Percentiles rank a stretch among this genome's conserved stretches.
These are phyloP conservation scores for Pterocles orientalis DNA, from an alignment of 2,113 vertebrate genomes.

Conservation along the genomic window DNA sequence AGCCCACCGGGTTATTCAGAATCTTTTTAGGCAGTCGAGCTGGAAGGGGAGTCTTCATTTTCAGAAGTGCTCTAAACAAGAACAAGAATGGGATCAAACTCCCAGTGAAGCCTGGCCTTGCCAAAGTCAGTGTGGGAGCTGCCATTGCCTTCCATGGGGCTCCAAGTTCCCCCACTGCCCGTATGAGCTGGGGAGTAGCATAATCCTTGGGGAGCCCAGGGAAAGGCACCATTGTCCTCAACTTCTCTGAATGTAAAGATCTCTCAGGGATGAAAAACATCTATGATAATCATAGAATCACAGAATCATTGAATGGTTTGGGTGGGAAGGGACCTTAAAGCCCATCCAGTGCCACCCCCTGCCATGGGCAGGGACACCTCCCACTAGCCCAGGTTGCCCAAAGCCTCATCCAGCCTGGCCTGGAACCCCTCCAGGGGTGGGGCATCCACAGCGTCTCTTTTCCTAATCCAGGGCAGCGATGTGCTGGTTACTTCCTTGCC, in stretches of 20 bases:
- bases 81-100: not conserved
- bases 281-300: too few species aligned
- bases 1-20: not conserved
- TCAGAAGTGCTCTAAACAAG: not conserved
- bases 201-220: not conserved
- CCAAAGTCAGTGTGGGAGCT: not conserved
- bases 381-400: too few species aligned
- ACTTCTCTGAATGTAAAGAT: not conserved
- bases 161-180: not conserved
- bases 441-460: not conserved
- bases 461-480: not conserved
- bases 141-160: not conserved
- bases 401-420: too few species aligned
- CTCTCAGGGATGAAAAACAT: not conserved
- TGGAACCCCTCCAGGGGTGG: too few species aligned
- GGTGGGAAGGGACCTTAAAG: too few species aligned
- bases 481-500: not conserved
- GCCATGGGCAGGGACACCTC: too few species aligned
- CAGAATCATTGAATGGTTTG: too few species aligned
- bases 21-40: not conserved
- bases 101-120: accelerated
- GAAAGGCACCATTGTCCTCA: not conserved
- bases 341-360: too few species aligned
- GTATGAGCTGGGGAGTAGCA: not conserved
- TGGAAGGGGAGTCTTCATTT: not conserved